A percentile compares a stretch with the other conserved stretches of the same genome.
Evolutionary conservation across 1,140 invertebrate species (phyloP).

Genomic region (Popillia japonica): DNA sequence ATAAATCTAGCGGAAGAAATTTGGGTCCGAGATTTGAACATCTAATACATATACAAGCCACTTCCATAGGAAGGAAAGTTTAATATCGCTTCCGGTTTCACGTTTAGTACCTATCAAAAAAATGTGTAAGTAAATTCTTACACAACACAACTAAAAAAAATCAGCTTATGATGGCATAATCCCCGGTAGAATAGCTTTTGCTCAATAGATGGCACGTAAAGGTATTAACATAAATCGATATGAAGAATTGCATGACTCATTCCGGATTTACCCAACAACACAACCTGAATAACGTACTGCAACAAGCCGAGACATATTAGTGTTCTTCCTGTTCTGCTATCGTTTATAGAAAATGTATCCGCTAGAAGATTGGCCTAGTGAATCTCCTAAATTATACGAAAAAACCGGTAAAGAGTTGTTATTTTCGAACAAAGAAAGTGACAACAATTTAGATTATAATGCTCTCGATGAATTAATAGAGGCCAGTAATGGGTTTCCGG

Average conservation of each 20-base stretch:
- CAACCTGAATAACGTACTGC: not conserved
- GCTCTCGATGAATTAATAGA: not conserved
- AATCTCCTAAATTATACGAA: slow-evolving; percentile 32
- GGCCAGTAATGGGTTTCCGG: slow-evolving; percentile 59
- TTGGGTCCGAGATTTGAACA: no score
- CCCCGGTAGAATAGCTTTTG: not conserved
- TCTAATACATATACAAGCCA: no score
- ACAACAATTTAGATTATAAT: not conserved
- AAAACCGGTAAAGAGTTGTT: not conserved
- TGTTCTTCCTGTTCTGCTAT: not conserved
- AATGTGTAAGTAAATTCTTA: no score
- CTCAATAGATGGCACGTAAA: slow-evolving; percentile 10
- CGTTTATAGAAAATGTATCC: slow-evolving; percentile 11
- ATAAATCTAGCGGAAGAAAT: no score
- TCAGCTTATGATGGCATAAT: no score
- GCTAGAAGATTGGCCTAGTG: slow-evolving; percentile 2
- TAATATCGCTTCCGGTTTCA: no score
- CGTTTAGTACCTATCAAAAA: no score
- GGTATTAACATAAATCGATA: not conserved
- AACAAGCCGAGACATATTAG: not conserved
- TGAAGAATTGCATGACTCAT: not conserved
- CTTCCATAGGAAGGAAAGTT: no score
- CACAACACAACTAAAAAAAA: no score
- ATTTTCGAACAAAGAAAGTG: not conserved
- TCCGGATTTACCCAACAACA: not conserved